Base-by-base conservation (phyloP, 23 tunicate species). In the Diplosoma virens region DNA sequence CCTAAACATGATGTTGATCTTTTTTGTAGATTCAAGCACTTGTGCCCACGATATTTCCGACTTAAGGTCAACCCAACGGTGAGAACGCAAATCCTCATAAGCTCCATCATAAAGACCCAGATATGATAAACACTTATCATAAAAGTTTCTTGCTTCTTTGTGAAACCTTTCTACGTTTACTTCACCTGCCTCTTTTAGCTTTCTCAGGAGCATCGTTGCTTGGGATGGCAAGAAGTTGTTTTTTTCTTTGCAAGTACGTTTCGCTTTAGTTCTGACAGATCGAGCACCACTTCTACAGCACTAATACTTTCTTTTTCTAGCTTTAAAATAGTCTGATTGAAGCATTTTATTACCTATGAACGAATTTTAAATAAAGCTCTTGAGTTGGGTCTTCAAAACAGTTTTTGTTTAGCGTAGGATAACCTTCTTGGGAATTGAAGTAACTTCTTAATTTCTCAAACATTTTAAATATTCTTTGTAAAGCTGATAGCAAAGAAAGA, bases 1-100 rank as follows among this genome's bases (percentile, higher is more conserved):
- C 79, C 81, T 75, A 78, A 79, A 79, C 84, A 79, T 29, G 29
- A 70, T 31, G 78, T 79, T 79, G 79, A 79, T 67, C 79, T 70
- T 71, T 41, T 68, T 53, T 27, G 66, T 25, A 79, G 83, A 71
- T 21, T 66, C 83, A 79, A 26, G 32, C 79, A 79, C 80, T 71
- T 78, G 37, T 25, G 55, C 64, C 84, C 84, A 70, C 2, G 84
- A 79, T 79, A 79, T 79, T 71, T 79, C 84, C 22, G 2, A 33
- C 47, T 79, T 79, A 31, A 71, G 80, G 66, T 79, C 79, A 31
- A 79, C 29, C 79, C 84, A 79, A 70, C 37, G 70, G 27, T 81
- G 86, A 81, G 84, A 53, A 47, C 25, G 37, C 79, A 79, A 48
- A 79, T 79, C 84, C 70, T 79, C 45, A 79, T 41, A 79, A 37